Conservation (phyloP, 2,888 invertebrate genomes). For the Eumerus sabulonum region DNA sequence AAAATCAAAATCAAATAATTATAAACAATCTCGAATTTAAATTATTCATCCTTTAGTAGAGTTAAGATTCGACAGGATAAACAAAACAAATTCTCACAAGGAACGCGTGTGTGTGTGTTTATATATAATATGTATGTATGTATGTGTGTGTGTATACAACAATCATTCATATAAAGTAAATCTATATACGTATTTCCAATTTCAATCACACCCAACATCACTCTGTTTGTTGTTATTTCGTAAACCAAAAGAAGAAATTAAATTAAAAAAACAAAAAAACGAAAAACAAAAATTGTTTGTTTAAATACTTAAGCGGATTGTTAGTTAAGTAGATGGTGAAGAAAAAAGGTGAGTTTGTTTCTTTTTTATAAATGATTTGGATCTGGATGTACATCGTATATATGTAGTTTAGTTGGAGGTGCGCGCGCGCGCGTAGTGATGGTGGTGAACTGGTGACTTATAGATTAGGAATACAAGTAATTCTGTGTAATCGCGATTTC, state of each 20-base stretch:
- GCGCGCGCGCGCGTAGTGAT: background rate
- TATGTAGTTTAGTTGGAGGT: no score
- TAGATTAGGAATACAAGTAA: constrained; percentile 35
- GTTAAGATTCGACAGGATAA: constrained; percentile 1
- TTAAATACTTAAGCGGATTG: constrained; percentile 22
- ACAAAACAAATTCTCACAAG: constrained; percentile 1
- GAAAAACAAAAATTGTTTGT: no score
- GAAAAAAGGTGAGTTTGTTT: background rate
- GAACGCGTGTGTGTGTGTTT: no score
- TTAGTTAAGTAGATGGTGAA: constrained; percentile 17
- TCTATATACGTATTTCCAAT: no score
- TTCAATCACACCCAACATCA: constrained; percentile 5
- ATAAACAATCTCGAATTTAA: background rate
- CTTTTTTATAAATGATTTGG: no score
- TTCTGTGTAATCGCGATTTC: constrained; percentile 18
- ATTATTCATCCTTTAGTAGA: background rate
- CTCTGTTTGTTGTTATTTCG: background rate
- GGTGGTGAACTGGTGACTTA: constrained; percentile 24
- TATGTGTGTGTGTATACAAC: no score
- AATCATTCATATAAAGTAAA: no score
- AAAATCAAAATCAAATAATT: constrained; percentile 8
- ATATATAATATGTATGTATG: no score
- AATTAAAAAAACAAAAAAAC: background rate
- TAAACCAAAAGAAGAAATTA: background rate
- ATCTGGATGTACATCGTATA: no score